Percentiles rank a stretch among this genome's conserved stretches.
phyloP scores from a whole-genome alignment of 2,113 vertebrate genomes.

The Marcusenius ussheri region DNA sequence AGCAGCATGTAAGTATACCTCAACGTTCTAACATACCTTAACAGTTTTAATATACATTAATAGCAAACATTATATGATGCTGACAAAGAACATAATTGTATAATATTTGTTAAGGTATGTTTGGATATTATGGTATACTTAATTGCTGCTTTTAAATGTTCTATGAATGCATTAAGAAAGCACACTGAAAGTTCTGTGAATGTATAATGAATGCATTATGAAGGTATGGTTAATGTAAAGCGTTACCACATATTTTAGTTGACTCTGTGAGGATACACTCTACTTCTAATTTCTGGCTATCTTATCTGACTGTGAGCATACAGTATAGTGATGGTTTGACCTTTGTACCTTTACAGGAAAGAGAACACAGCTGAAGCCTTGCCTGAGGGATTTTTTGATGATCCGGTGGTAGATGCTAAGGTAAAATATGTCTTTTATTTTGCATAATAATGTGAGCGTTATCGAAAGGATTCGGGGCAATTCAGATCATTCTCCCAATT shows the following conservation, averaged over 20 bases:
- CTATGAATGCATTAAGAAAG: background rate
- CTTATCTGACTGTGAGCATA: background rate
- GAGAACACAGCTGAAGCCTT: conserved; percentile 82
- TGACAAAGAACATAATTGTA: background rate
- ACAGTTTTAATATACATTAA: background rate
- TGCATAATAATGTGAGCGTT: background rate
- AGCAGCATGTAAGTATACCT: background rate
- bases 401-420: conserved; percentile 86
- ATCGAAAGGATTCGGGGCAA: background rate
- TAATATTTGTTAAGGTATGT: background rate
- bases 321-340: background rate
- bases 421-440: conserved; percentile 32
- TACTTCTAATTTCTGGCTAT: background rate
- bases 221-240: background rate
- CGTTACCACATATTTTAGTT: background rate
- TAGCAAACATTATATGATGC: too few species aligned
- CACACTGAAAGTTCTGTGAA: background rate
- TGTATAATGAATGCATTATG: background rate
- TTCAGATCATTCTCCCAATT: background rate
- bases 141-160: background rate
- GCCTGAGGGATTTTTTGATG: conserved; percentile 96
- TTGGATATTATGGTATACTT: background rate
- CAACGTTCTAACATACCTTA: background rate
- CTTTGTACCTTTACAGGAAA: conserved; percentile 40
- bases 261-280: background rate